Evolutionary conservation across 2,888 invertebrate genomes (phyloP).

Genomic region (Teleogryllus oceanicus): DNA sequence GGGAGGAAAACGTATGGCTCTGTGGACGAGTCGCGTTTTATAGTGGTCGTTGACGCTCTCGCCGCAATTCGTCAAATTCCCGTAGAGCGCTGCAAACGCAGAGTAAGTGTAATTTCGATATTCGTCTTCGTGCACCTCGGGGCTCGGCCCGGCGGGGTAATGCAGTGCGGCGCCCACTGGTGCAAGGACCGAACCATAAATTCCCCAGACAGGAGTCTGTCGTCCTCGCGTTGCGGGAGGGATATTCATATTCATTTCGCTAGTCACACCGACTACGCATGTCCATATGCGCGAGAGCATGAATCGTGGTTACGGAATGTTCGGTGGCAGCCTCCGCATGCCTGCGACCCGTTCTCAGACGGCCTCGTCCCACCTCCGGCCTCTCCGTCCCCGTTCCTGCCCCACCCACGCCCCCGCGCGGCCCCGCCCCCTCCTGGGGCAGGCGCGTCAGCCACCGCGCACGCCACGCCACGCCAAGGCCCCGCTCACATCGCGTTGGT

Average conservation of each 20-base stretch:
- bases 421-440: neutral
- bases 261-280: slow-evolving; percentile 18
- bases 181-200: slow-evolving; percentile 5
- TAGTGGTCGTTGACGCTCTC: neutral
- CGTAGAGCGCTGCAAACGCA: neutral
- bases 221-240: neutral
- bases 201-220: slow-evolving; percentile 3
- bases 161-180: neutral
- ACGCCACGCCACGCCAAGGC: neutral
- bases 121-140: neutral
- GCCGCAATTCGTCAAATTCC: neutral
- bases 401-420: too few relatives aligned
- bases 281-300: slow-evolving; percentile 18
- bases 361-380: neutral
- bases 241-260: slow-evolving; percentile 10
- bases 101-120: slow-evolving; percentile 18
- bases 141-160: neutral
- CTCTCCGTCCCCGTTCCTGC: neutral
- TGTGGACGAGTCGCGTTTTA: too few relatives aligned
- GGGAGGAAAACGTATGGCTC: too few relatives aligned
- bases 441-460: neutral
- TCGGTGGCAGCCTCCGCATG: neutral
- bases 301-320: slow-evolving; percentile 18
- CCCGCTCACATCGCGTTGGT: neutral
- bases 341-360: neutral